Evolutionary conservation across 2,113 vertebrate genomes (phyloP), one percentile per base, ranked within the genome.

Genomic region (Paradoxurus hermaphroditus): DNA sequence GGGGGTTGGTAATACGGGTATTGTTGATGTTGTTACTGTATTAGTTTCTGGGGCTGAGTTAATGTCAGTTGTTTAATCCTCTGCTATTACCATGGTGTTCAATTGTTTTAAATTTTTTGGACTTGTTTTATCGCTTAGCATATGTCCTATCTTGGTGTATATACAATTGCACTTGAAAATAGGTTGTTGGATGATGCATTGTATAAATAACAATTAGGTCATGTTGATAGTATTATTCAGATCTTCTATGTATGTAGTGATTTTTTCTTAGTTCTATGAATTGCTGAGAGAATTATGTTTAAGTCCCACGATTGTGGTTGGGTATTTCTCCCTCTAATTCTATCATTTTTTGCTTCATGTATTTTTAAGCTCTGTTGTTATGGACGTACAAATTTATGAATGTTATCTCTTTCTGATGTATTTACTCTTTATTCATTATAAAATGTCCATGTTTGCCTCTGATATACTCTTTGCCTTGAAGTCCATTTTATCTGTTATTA

Each of bases 401-500:
- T 82, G 16, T 86, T 78, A 34, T 27, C 14, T 89, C 14, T 93
- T 96, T 73, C 34, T 91, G 41, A 92, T 62, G 19, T 78, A 92
- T 88, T 75, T 73, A 67, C 15, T 94, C 62, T 87, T 46, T 79
- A 91, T 89, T 85, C 12, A 70, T 79, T 86, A 65, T 59, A 44
- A 96, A 91, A 73, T 81, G 3, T 41, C 15, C 68, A 25, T 94
- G 68, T 78, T 94, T 85, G 46, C 90, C 63, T 95, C 90, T 83
- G 29, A 19, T 86, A 78, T 70, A 27, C 31, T 90, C 18, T 91
- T 73, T 96, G 18, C 46, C 36, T 87, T 92, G 36, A 89, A 62
- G 59, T 68, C 68, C 95, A 7, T 67, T 83, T 97, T 82, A 63
- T 77, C 44, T 96, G 6, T 4, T 91, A 77, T 34, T 90, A 51